Percentiles rank a stretch among this genome's conserved stretches.
Conservation (phyloP, 35 echinoderm and acorn worm genomes). For the Patiria miniata region DNA sequence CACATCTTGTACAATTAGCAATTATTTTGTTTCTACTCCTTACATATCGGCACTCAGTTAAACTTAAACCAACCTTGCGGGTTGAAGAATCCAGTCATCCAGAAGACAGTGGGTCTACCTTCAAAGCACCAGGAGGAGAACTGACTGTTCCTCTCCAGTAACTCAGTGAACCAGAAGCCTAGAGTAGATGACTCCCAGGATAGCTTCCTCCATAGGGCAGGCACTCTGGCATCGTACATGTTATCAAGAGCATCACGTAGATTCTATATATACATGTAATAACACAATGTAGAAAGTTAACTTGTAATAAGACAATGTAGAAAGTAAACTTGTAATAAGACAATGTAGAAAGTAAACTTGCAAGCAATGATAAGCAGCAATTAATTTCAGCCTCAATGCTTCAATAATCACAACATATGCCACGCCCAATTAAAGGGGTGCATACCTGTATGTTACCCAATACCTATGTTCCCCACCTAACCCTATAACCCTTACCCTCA, state of each 20-base stretch:
- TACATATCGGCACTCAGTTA: too few relatives aligned
- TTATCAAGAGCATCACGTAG: slow-evolving; percentile 92
- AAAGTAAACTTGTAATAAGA: background rate
- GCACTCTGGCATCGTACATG: slow-evolving; percentile 91
- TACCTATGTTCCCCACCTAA: too few relatives aligned
- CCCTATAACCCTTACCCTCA: too few relatives aligned
- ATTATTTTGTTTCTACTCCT: too few relatives aligned
- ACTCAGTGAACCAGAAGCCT: slow-evolving; percentile 96
- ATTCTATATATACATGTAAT: slow-evolving; percentile 68
- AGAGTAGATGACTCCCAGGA: slow-evolving; percentile 91
- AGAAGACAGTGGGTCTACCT: slow-evolving; percentile 83
- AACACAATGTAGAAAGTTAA: too few relatives aligned
- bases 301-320: too few relatives aligned
- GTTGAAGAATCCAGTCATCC: slow-evolving; percentile 99
- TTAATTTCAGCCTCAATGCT: too few relatives aligned
- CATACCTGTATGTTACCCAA: too few relatives aligned
- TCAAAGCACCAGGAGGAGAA: slow-evolving; percentile 88
- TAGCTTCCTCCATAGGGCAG: slow-evolving; percentile 81
- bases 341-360: background rate
- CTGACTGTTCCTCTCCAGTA: slow-evolving; percentile 76
- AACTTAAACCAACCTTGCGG: slow-evolving; percentile 70
- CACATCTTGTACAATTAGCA: too few relatives aligned
- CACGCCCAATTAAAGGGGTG: too few relatives aligned
- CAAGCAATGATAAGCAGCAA: background rate
- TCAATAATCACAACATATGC: too few relatives aligned